These are phyloP conservation scores for Sminthurides bifidus DNA, from an alignment of 1,140 invertebrate genomes.

Conservation along the genomic window DNA sequence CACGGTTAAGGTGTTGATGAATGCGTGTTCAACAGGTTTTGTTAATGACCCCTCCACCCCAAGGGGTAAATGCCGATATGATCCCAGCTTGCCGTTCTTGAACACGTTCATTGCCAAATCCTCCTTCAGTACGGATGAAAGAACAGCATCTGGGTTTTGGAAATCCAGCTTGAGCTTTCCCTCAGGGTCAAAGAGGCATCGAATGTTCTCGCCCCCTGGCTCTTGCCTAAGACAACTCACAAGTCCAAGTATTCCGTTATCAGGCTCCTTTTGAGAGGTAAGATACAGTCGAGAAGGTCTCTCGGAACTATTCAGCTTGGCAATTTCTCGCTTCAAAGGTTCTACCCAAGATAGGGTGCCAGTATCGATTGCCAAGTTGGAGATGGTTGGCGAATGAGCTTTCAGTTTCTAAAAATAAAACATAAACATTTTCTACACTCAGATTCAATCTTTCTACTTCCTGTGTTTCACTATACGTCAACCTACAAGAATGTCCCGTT, in stretches of 20 bases:
- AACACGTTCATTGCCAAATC: slow-evolving; percentile 26
- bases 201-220: slow-evolving; percentile 58
- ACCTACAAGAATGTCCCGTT: too few species aligned
- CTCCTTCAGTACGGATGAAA: slow-evolving; percentile 1
- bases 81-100: slow-evolving; percentile 6
- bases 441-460: not conserved
- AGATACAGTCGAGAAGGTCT: slow-evolving; percentile 55
- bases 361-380: not conserved
- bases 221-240: slow-evolving; percentile 78
- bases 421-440: not conserved
- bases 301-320: too few species aligned
- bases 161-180: not conserved
- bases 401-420: not conserved
- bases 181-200: slow-evolving; percentile 36
- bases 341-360: slow-evolving; percentile 60
- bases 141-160: not conserved
- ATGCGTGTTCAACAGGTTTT: slow-evolving; percentile 64
- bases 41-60: not conserved
- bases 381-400: not conserved
- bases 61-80: slow-evolving; percentile 4
- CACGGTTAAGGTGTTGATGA: slow-evolving; percentile 75
- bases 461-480: too few species aligned
- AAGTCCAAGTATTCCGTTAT: slow-evolving; percentile 69
- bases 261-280: slow-evolving; percentile 51
- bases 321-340: slow-evolving; percentile 53